Evolutionary conservation across 2,113 vertebrate genomes (phyloP).

Genomic region (Crotophaga sulcirostris): DNA sequence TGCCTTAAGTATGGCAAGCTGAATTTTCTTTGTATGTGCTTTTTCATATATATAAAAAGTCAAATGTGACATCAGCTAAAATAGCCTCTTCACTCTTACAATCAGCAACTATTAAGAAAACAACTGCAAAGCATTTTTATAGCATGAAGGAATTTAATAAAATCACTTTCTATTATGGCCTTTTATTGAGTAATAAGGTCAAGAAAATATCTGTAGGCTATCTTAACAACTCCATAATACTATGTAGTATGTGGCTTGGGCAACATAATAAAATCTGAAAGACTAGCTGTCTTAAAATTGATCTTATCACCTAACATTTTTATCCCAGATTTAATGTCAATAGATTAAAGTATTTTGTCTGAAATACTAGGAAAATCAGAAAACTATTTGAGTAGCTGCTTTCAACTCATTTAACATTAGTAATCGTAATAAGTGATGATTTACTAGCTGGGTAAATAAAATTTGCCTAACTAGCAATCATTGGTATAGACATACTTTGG

Average conservation of each 20-base stretch:
- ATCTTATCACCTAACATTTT: background rate
- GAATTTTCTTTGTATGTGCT: background rate
- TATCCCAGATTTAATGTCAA: background rate
- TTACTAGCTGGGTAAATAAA: background rate
- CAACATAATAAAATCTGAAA: background rate
- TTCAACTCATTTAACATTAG: background rate
- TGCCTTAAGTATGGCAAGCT: background rate
- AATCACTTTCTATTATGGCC: background rate
- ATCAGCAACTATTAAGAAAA: background rate
- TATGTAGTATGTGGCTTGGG: background rate
- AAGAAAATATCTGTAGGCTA: background rate
- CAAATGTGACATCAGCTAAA: background rate
- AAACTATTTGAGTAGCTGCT: background rate
- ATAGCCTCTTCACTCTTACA: background rate
- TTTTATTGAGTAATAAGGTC: conserved; percentile 12
- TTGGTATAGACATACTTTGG: background rate
- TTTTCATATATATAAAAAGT: background rate
- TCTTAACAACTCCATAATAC: background rate
- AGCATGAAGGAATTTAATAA: background rate
- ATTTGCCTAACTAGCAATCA: background rate
- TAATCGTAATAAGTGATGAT: background rate
- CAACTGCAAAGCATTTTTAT: background rate
- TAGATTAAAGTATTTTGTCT: background rate
- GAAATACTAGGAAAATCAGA: background rate
- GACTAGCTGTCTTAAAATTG: background rate